Percentiles rank a stretch among this genome's conserved stretches.
These are phyloP conservation scores for Drosophila punjabiensis DNA, from an alignment of 1,140 invertebrate genomes.

Conservation along the genomic window DNA sequence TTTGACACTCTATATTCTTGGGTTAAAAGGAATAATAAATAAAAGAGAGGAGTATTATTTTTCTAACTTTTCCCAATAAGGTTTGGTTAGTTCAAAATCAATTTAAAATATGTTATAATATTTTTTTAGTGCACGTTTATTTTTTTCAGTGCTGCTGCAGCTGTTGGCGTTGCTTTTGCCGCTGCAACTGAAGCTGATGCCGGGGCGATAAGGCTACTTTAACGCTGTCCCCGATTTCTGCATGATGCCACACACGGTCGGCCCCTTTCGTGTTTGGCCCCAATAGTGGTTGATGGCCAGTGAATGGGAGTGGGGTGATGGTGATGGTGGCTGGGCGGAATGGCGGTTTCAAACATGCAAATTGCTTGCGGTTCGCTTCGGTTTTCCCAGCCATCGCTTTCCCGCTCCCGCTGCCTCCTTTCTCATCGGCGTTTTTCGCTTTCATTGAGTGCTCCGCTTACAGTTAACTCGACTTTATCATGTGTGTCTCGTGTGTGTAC, in stretches of 20 bases:
- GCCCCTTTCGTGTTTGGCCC: constrained; percentile 79
- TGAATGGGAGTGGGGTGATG: constrained; percentile 11
- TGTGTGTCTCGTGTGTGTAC: constrained; percentile 15
- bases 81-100: too few relatives aligned
- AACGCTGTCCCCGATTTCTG: constrained; percentile 80
- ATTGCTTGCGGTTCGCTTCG: constrained; percentile 82
- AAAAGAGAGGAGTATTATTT: not conserved
- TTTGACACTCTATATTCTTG: too few relatives aligned
- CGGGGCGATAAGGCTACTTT: constrained; percentile 78
- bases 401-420: not conserved
- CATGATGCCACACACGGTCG: constrained; percentile 75
- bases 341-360: constrained; percentile 82
- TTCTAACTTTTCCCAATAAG: not conserved
- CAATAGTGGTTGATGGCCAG: constrained; percentile 57
- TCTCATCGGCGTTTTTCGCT: constrained; percentile 63
- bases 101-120: not conserved
- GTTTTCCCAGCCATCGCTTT: constrained; percentile 50
- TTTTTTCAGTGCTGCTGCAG: constrained; percentile 1
- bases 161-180: constrained; percentile 21
- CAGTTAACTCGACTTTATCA: constrained; percentile 69
- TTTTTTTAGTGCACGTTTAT: not conserved
- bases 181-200: constrained; percentile 49
- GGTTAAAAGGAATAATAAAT: not conserved
- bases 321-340: constrained; percentile 25
- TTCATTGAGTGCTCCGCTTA: constrained; percentile 80